Evolutionary conservation across 2,797 vertebrate genomes (phyloP).

Genomic region (Apogon hyalosoma): DNA sequence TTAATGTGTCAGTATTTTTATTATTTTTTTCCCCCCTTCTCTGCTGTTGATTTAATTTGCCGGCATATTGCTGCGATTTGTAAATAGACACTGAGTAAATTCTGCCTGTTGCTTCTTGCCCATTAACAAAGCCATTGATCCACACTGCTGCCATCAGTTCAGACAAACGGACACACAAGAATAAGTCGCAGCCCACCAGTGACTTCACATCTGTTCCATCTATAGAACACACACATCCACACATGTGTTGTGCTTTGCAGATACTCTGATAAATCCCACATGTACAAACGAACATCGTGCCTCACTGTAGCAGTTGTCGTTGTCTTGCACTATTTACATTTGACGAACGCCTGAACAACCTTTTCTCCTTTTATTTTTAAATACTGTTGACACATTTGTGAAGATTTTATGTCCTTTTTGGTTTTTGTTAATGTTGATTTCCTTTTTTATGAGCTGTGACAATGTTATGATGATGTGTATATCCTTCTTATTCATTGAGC

Average conservation of each 20-base stretch:
- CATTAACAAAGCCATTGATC: constrained; percentile 73
- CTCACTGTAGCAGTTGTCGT: constrained; percentile 92
- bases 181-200: constrained; percentile 48
- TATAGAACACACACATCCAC: constrained; percentile 8
- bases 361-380: constrained; percentile 93
- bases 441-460: constrained; percentile 84
- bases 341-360: constrained; percentile 91
- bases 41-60: constrained; percentile 59
- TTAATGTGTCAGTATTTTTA: constrained; percentile 55
- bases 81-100: constrained; percentile 73
- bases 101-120: constrained; percentile 69
- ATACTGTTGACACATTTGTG: constrained; percentile 92
- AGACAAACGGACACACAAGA: constrained; percentile 49
- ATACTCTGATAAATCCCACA: constrained; percentile 45
- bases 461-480: constrained; percentile 78
- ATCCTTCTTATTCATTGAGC: constrained; percentile 76
- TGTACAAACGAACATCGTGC: constrained; percentile 83
- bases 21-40: constrained; percentile 38
- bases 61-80: constrained; percentile 65
- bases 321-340: constrained; percentile 94
- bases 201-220: constrained; percentile 60
- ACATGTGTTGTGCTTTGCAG: constrained; percentile 38
- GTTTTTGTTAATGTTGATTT: constrained; percentile 77
- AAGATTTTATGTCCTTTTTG: constrained; percentile 88
- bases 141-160: constrained; percentile 67